These are phyloP conservation scores for Leptoclinus maculatus DNA, from an alignment of 2,797 vertebrate genomes.

Conservation along the genomic window DNA sequence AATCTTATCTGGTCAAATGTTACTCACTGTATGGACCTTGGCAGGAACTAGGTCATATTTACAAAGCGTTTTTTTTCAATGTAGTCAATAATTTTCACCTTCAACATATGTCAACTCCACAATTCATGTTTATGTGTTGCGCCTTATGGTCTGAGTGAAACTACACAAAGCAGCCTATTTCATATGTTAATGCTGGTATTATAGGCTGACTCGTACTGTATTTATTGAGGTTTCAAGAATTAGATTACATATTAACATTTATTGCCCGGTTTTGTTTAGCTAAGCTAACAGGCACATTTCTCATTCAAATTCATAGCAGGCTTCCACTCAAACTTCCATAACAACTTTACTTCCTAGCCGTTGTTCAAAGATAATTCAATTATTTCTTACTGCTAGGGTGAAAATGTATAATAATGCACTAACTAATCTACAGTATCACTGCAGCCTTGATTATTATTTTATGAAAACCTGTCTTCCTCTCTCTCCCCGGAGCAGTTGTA, in stretches of 20 bases:
- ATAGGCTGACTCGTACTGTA: background rate
- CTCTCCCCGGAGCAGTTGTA: background rate
- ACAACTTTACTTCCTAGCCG: background rate
- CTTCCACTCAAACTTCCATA: background rate
- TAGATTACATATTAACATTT: background rate
- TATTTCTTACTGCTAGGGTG: background rate
- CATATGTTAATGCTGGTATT: background rate
- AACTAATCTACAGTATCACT: background rate
- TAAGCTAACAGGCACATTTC: background rate
- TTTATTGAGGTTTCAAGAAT: background rate
- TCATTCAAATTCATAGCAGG: background rate
- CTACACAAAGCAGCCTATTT: background rate
- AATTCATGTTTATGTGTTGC: background rate
- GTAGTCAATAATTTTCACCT: background rate
- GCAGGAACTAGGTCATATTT: slow-evolving; percentile 37
- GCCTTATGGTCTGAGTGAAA: background rate
- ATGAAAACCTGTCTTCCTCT: slow-evolving; percentile 20
- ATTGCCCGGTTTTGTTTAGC: background rate
- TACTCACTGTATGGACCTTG: background rate
- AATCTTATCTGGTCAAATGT: slow-evolving; percentile 27
- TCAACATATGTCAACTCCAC: background rate
- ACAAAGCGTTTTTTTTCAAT: background rate
- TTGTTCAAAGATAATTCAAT: background rate
- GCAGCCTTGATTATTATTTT: slow-evolving; percentile 26
- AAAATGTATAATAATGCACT: background rate